Evolutionary conservation across 2,113 vertebrate genomes (phyloP), one percentile per base, ranked within the genome.

Genomic region (Reinhardtius hippoglossoides): DNA sequence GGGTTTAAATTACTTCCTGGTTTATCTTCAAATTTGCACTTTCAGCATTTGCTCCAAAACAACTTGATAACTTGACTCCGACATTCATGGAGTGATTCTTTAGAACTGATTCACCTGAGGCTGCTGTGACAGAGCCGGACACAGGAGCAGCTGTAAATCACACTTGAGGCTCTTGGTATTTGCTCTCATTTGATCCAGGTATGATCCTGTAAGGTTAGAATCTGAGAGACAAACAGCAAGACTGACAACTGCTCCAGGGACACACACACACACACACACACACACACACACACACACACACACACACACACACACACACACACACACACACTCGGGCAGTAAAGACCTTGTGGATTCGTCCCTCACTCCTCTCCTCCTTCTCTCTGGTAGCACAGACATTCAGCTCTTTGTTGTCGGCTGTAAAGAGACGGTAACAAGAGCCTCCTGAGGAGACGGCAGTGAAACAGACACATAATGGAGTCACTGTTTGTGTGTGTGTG

Each of bases 381-480:
- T 84, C 66, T 63, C 10, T 46, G 57, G 82, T 74, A 66, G 79
- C 63, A 75, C 67, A 90, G 85, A 92, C 89, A 90, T 91, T 89
- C 61, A 68, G 63, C 31, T 88, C 90, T 92, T 91, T 92, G 87
- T 92, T 82, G 56, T 63, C 63, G 40, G 62, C 62, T 72, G 71
- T 44, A 67, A 74, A 42, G 69, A 71, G 80, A 69, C 1, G 46
- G 92, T 88, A 93, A 93, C 81, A 84, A 63, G 90, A 92, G 78
- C 86, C 86, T 82, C 79, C 84, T 82, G 85, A 92, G 81, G 74
- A 85, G 71, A 81, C 63, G 40, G 37, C 59, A 67, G 77, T 65
- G 82, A 83, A 83, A 76, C 81, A 72, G 59, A 87, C 54, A 73
- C 82, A 92, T 87, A 93, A 91, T 88, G 84, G 78, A 66, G 76